A percentile compares a stretch with the other conserved stretches of the same genome.
Evolutionary conservation across 2,888 invertebrate genomes (phyloP).

Genomic region (Odontothrips loti): DNA sequence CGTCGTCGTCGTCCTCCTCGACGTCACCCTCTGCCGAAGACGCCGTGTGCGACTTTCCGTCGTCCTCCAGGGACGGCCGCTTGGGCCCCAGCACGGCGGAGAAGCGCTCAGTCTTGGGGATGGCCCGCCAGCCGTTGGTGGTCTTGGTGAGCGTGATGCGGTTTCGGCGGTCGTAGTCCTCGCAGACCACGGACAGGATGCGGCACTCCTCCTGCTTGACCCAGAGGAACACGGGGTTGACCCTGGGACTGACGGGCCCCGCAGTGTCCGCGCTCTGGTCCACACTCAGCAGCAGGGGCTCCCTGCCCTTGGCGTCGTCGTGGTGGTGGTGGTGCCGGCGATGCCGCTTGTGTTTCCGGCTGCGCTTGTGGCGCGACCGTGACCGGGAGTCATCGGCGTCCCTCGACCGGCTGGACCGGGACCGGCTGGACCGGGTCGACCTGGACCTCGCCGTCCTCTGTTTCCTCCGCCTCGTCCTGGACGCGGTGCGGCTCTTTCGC

Average conservation of each 20-base stretch:
- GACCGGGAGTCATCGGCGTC: slow-evolving; percentile 42
- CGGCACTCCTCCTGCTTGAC: slow-evolving; percentile 73
- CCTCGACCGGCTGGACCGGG: slow-evolving; percentile 33
- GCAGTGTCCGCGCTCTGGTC: slow-evolving; percentile 29
- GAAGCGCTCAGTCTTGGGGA: slow-evolving; percentile 68
- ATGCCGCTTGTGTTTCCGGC: slow-evolving; percentile 46
- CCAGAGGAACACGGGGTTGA: slow-evolving; percentile 82
- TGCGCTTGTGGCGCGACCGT: slow-evolving; percentile 48
- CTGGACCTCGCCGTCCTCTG: slow-evolving; percentile 43
- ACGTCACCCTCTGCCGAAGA: slow-evolving; percentile 35
- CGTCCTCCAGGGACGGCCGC: slow-evolving; percentile 37
- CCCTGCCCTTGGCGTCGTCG: slow-evolving; percentile 25
- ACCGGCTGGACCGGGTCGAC: slow-evolving; percentile 38
- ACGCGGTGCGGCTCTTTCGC: slow-evolving; percentile 44
- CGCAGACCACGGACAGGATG: slow-evolving; percentile 79
- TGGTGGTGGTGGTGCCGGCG: slow-evolving; percentile 35
- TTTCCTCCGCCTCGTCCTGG: slow-evolving; percentile 44
- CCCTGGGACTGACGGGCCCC: slow-evolving; percentile 55
- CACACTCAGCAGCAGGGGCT: background rate
- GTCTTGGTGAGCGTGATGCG: slow-evolving; percentile 79
- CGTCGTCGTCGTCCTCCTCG: slow-evolving; percentile 39
- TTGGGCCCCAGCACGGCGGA: slow-evolving; percentile 44
- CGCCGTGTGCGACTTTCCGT: slow-evolving; percentile 31
- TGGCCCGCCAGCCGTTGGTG: slow-evolving; percentile 74
- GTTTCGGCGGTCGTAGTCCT: slow-evolving; percentile 82